Evolutionary conservation across 2,113 vertebrate genomes (phyloP).

Genomic region (Brachyhypopomus occidentalis): DNA sequence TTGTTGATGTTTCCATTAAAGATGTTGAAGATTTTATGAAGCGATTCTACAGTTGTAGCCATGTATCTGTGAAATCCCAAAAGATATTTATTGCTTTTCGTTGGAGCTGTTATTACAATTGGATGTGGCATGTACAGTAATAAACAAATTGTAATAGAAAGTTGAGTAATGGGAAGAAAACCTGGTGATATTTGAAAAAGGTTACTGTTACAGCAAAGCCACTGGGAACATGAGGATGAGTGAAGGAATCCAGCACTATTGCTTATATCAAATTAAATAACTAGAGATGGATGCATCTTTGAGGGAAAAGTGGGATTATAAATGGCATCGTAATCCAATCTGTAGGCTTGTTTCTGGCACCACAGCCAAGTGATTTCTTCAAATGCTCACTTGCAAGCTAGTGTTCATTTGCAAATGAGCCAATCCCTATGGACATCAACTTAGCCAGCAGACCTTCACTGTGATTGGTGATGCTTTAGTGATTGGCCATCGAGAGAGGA

Average conservation of each 20-base stretch:
- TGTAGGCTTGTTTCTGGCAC: slow-evolving; percentile 69
- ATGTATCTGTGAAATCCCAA: not conserved
- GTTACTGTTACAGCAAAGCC: slow-evolving; percentile 3
- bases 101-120: not conserved
- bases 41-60: not conserved
- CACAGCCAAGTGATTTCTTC: slow-evolving; percentile 60
- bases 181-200: slow-evolving; percentile 3
- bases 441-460: not conserved
- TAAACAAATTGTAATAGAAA: slow-evolving; percentile 14
- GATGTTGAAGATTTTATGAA: not conserved
- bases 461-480: not conserved
- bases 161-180: not conserved
- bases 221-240: slow-evolving; percentile 27
- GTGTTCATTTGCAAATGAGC: slow-evolving; percentile 54
- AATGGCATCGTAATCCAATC: slow-evolving; percentile 76
- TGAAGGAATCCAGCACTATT: slow-evolving; percentile 58
- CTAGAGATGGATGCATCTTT: slow-evolving; percentile 68
- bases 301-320: slow-evolving; percentile 69
- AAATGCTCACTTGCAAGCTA: slow-evolving; percentile 14
- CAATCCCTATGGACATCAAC: not conserved
- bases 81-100: not conserved
- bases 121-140: not conserved
- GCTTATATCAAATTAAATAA: slow-evolving; percentile 70
- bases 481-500: not conserved
- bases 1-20: not conserved